Percentiles rank a stretch among this genome's conserved stretches.
These are phyloP conservation scores for Cavia aperea DNA, from an alignment of 2,113 vertebrate species.

Conservation along the genomic window DNA sequence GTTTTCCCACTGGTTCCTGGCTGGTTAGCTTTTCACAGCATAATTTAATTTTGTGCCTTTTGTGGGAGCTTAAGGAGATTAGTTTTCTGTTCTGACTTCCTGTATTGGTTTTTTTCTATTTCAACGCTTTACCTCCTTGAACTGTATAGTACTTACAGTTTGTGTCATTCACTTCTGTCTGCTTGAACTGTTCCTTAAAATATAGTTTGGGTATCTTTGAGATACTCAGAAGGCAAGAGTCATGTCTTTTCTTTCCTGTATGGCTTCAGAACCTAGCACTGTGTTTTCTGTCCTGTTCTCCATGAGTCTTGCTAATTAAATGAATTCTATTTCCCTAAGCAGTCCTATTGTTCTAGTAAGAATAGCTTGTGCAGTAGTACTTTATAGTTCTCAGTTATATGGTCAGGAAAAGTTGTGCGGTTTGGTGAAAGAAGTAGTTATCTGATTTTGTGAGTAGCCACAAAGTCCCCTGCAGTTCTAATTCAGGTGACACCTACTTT, in stretches of 20 bases:
- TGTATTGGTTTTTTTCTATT: not conserved
- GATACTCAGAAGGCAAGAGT: not conserved
- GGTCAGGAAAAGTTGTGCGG: not conserved
- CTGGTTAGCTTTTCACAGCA: not conserved
- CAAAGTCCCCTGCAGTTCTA: not conserved
- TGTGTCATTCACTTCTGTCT: not conserved
- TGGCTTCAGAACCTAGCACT: slow-evolving; percentile 14
- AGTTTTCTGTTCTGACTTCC: slow-evolving; percentile 7
- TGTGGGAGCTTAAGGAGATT: not conserved
- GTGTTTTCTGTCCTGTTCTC: slow-evolving; percentile 24
- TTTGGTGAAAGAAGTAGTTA: slow-evolving; percentile 8
- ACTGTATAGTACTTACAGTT: not conserved
- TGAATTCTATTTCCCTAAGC: slow-evolving; percentile 16
- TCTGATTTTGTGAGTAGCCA: not conserved
- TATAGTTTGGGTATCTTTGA: not conserved
- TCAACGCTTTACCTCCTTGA: not conserved
- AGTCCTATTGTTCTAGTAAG: slow-evolving; percentile 19
- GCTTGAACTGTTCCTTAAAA: not conserved
- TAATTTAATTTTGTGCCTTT: slow-evolving; percentile 33
- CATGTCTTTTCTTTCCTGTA: not conserved
- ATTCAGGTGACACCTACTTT: not conserved
- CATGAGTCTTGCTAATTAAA: slow-evolving; percentile 29
- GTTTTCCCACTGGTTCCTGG: slow-evolving; percentile 1
- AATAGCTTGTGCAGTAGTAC: slow-evolving; percentile 8
- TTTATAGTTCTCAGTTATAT: not conserved